Conservation (phyloP, 1,140 invertebrate species). For the Brachionus angularis region DNA sequence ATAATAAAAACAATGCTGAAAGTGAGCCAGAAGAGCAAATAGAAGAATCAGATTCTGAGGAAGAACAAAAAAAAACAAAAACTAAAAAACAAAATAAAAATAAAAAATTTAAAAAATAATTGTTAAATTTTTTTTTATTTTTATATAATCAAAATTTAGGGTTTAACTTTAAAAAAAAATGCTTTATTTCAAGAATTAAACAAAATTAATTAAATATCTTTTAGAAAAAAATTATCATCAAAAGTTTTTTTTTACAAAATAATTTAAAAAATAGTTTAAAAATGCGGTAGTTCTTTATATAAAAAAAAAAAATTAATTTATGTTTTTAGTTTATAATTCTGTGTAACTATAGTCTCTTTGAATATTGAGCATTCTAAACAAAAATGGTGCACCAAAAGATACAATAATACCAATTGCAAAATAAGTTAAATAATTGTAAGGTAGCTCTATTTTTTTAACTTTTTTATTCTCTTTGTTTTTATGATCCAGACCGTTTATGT, state of each 20-base stretch:
- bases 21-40: constrained; percentile 11
- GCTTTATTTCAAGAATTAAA: too few species aligned
- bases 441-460: constrained; percentile 65
- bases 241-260: too few species aligned
- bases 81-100: constrained; percentile 14
- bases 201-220: too few species aligned
- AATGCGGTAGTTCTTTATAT: background rate
- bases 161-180: too few species aligned
- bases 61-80: background rate
- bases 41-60: too few species aligned
- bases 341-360: constrained; percentile 76
- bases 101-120: constrained; percentile 16
- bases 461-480: constrained; percentile 56
- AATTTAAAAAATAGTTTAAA: background rate
- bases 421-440: constrained; percentile 69
- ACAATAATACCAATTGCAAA: constrained; percentile 62
- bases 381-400: constrained; percentile 70
- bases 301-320: background rate
- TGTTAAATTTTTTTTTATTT: too few species aligned
- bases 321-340: constrained; percentile 56
- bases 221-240: too few species aligned
- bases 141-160: too few species aligned
- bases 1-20: constrained; percentile 19
- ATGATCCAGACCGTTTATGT: constrained; percentile 63
- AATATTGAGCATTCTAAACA: constrained; percentile 71